Evolutionary conservation across 2,113 vertebrate genomes (phyloP).

Genomic region (Bujurquina vittata): DNA sequence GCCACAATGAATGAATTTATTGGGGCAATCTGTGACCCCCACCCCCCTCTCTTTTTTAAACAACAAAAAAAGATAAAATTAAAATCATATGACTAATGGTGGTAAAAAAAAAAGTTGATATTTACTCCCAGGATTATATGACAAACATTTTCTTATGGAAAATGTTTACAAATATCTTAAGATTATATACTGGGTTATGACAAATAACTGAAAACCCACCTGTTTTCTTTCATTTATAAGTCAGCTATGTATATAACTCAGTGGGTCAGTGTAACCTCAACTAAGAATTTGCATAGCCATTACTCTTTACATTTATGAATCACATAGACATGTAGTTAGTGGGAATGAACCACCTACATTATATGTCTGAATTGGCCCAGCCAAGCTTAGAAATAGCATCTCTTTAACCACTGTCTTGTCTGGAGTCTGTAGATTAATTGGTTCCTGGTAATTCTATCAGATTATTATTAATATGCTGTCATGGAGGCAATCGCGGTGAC

Average conservation of each 20-base stretch:
- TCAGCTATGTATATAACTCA: slow-evolving; percentile 9
- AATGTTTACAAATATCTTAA: not conserved
- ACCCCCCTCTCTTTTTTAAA: not conserved
- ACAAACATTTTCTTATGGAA: not conserved
- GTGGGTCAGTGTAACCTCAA: slow-evolving; percentile 30
- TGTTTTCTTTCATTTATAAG: slow-evolving; percentile 31
- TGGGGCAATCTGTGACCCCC: not conserved
- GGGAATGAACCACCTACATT: not conserved
- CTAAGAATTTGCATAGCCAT: slow-evolving; percentile 26
- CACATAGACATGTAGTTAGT: slow-evolving; percentile 6
- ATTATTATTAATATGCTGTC: slow-evolving; percentile 80
- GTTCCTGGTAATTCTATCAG: slow-evolving; percentile 78
- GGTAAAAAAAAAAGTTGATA: not conserved
- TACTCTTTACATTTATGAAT: slow-evolving; percentile 37
- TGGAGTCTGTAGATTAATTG: slow-evolving; percentile 73
- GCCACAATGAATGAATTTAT: not conserved
- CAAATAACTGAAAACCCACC: not conserved
- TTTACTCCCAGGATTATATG: not conserved
- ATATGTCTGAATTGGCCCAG: not conserved
- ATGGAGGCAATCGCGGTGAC: slow-evolving; percentile 64
- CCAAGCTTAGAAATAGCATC: slow-evolving; percentile 49
- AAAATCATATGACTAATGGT: not conserved
- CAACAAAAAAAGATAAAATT: not conserved
- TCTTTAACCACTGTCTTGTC: slow-evolving; percentile 62
- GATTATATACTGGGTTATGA: not conserved